Evolutionary conservation across 35 echinoderm and acorn worm genomes (phyloP).

Genomic region (Acanthaster planci): DNA sequence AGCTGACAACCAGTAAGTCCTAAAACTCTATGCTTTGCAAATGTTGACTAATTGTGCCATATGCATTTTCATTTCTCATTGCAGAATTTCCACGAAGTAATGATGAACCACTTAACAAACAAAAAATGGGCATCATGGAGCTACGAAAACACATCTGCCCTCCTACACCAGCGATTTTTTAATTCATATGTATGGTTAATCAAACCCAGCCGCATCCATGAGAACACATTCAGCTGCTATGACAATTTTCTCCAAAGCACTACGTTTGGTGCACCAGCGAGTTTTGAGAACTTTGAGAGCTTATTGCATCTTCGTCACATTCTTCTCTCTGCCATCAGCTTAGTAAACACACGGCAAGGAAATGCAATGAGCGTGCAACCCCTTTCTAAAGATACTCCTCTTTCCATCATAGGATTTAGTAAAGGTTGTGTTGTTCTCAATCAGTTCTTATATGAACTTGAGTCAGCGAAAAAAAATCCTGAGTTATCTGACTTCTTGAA

Average conservation of each 20-base stretch:
- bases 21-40: no score
- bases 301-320: constrained; percentile 52
- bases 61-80: not conserved
- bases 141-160: constrained; percentile 21
- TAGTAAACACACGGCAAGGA: not conserved
- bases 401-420: constrained; percentile 64
- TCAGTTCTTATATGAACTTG: constrained; percentile 66
- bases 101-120: not conserved
- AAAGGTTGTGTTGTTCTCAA: constrained; percentile 82
- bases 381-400: constrained; percentile 4
- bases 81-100: constrained; percentile 18
- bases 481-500: constrained; percentile 22
- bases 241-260: constrained; percentile 57
- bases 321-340: constrained; percentile 20
- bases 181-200: constrained; percentile 53
- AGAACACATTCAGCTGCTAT: constrained; percentile 67
- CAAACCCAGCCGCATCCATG: constrained; percentile 49
- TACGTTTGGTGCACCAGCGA: constrained; percentile 48
- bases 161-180: constrained; percentile 34
- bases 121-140: constrained; percentile 15
- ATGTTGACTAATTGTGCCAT: no score
- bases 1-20: no score
- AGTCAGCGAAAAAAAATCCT: not conserved
- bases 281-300: constrained; percentile 30
- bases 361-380: not conserved